Evolutionary conservation across 2,113 vertebrate species (phyloP), one percentile per base, ranked within the genome.

Genomic region (Percina caprodes): DNA sequence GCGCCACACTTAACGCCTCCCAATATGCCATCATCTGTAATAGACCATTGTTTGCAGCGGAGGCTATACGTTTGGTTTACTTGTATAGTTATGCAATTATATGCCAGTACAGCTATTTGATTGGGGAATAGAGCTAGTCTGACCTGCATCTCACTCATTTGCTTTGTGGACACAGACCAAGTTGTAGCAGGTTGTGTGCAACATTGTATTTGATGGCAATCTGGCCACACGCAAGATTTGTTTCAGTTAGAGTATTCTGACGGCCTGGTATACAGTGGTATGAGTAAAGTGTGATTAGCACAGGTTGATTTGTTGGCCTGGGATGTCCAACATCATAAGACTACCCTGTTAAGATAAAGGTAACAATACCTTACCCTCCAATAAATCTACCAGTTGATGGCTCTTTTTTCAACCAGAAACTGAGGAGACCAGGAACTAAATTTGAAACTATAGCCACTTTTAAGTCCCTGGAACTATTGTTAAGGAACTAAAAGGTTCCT

Each of bases 141-240:
- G 21, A 24, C 39, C 48, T 42, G 18, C n/a, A 33, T 23, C 35
- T 58, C 26, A 35, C 45, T 10, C 24, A 16, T 26, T 6, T 60
- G 70, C 45, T 61, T 61, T 74, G 66, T 61, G 21, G 71, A 61
- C 58, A 61, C 26, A 73, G 45, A 61, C 4, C 11, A n/a, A 30
- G 5, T 13, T 72, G 23, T 18, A n/a, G 39, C 35, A 46, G 42
- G 14, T 26, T 66, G 42, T 48, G 26, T 26, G 58, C 26, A n/a
- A 63, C 21, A 6, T 21, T n/a, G 35, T 14, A 42, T 63, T 45
- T 63, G 61, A 14, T 9, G 30, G 23, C n/a, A 49, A 19, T 19
- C 15, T 49, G 63, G 45, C 23, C 8, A 11, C 16, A 30, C 7
- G 23, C 18, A n/a, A 66, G 23, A 10, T 18, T 3, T 49, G 18